phyloP scores from a whole-genome alignment of 2,888 invertebrate genomes.

The Thysanoteuthis rhombus region DNA sequence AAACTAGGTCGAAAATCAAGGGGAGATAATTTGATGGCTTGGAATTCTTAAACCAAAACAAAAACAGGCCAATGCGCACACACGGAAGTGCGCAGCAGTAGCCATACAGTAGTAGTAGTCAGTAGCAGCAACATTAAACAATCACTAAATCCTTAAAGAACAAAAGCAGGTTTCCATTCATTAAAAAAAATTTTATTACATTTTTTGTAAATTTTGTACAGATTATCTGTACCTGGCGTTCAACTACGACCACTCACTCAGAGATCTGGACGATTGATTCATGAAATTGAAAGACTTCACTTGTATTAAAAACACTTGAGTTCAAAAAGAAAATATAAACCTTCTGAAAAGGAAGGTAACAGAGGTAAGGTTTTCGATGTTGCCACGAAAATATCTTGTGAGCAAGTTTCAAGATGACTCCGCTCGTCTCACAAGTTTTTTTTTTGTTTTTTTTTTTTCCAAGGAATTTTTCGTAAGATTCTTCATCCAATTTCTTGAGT shows the following conservation, averaged over 20 bases:
- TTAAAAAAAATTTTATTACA: not conserved
- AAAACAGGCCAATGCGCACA: not conserved
- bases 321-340: not conserved
- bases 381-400: not conserved
- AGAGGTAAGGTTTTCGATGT: not conserved
- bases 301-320: not conserved
- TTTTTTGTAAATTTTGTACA: not conserved
- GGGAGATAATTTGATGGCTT: no score
- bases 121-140: not conserved
- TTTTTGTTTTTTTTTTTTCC: not conserved
- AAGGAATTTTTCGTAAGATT: not conserved
- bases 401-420: not conserved
- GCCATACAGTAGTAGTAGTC: not conserved
- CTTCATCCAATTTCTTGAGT: not conserved
- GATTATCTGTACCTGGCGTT: not conserved
- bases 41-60: not conserved
- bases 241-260: not conserved
- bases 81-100: not conserved
- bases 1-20: no score
- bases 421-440: not conserved
- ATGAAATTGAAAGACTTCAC: not conserved
- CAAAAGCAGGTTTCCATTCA: not conserved
- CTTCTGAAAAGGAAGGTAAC: not conserved
- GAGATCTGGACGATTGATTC: not conserved
- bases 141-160: not conserved